Conservation (phyloP, 2,888 invertebrate species). For the Drosophila subsilvestris region DNA sequence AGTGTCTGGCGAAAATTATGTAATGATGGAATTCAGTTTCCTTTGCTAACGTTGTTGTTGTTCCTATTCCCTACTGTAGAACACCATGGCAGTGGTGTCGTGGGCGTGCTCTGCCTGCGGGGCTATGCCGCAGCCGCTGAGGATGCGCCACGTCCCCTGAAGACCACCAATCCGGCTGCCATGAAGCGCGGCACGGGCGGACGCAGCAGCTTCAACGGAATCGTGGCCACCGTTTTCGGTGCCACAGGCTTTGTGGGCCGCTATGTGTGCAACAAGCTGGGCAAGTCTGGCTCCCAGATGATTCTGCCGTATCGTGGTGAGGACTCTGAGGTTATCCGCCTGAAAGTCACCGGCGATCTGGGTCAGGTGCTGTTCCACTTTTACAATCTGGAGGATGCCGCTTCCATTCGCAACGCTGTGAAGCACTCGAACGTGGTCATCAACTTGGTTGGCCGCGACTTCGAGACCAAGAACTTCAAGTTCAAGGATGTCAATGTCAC, state of each 20-base stretch:
- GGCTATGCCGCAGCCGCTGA: slow-evolving; percentile 59
- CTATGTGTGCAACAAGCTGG: slow-evolving; percentile 94
- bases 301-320: slow-evolving; percentile 97
- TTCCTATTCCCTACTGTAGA: slow-evolving; percentile 53
- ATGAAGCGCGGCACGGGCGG: slow-evolving; percentile 95
- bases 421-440: slow-evolving; percentile 98
- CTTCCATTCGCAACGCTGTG: slow-evolving; percentile 92
- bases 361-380: slow-evolving; percentile 97
- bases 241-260: slow-evolving; percentile 95
- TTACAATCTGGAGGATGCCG: slow-evolving; percentile 93
- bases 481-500: slow-evolving; percentile 94
- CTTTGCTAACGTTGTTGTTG: slow-evolving; percentile 24
- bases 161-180: slow-evolving; percentile 87
- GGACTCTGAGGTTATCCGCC: slow-evolving; percentile 89
- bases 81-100: slow-evolving; percentile 75
- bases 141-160: slow-evolving; percentile 82
- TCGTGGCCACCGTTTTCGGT: slow-evolving; percentile 99
- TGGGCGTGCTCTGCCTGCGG: slow-evolving; percentile 81
- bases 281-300: slow-evolving; percentile 93
- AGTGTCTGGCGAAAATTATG: slow-evolving; percentile 64
- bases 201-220: slow-evolving; percentile 97
- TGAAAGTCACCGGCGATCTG: slow-evolving; percentile 96
- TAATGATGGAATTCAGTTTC: slow-evolving; percentile 54
- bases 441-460: slow-evolving; percentile 96
- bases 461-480: slow-evolving; percentile 95